These are phyloP conservation scores for Phaetusa simplex DNA, from an alignment of 2,113 vertebrate genomes.

Conservation along the genomic window DNA sequence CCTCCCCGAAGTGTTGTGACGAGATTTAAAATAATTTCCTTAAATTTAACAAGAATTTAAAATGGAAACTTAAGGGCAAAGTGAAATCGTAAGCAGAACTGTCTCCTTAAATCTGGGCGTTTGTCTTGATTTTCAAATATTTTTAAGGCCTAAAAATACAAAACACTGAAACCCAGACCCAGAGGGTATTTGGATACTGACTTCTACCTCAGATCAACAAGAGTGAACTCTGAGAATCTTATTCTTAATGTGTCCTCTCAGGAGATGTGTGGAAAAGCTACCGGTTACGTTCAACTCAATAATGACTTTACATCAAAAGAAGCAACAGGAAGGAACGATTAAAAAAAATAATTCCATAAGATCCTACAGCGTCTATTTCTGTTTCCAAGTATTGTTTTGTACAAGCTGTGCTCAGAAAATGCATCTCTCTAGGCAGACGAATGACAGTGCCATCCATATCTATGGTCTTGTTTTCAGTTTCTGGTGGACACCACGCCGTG, in stretches of 20 bases:
- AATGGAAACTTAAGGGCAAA: neutral
- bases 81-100: neutral
- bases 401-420: neutral
- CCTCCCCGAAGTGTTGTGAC: neutral
- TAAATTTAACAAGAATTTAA: neutral
- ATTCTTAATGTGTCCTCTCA: neutral
- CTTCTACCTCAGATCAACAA: neutral
- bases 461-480: neutral
- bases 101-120: neutral
- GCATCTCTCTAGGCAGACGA: neutral
- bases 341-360: neutral
- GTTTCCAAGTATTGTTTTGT: neutral
- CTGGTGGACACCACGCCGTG: fast-evolving
- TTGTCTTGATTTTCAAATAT: neutral
- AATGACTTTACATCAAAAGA: neutral
- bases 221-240: neutral
- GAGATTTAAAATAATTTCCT: neutral
- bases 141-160: neutral
- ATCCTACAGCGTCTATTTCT: neutral
- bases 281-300: fast-evolving
- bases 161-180: neutral
- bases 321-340: neutral
- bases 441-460: neutral
- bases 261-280: neutral
- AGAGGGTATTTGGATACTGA: neutral